Evolutionary conservation across 2,113 vertebrate genomes (phyloP).

Genomic region (Alosa alosa): DNA sequence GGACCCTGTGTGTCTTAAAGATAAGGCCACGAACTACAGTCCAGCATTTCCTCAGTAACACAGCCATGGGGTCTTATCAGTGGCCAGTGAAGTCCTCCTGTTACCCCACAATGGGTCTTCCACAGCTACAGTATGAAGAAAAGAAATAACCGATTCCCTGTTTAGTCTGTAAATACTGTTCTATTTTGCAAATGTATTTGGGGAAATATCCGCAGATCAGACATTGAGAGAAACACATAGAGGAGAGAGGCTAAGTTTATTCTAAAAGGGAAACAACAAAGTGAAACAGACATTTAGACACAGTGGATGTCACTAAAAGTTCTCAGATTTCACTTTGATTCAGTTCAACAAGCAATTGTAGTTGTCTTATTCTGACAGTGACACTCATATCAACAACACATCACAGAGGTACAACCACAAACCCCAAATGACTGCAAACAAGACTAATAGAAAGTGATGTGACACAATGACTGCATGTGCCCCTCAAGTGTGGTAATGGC

Average conservation of each 20-base stretch:
- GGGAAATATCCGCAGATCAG: neutral
- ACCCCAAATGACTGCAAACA: neutral
- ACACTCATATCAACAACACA: neutral
- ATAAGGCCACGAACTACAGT: constrained; percentile 56
- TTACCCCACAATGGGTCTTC: constrained; percentile 30
- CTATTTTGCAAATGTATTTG: neutral
- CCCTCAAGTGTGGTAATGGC: neutral
- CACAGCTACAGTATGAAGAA: neutral
- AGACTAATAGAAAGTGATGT: neutral
- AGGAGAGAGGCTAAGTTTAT: neutral
- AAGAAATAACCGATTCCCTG: neutral
- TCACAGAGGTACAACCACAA: neutral
- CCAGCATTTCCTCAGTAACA: constrained; percentile 60
- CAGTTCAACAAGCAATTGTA: neutral
- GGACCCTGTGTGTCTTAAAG: constrained; percentile 51
- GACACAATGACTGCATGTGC: neutral
- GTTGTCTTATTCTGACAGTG: neutral
- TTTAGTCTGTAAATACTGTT: neutral
- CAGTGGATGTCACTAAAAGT: neutral
- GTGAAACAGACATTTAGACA: neutral
- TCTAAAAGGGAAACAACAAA: neutral
- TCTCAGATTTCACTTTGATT: neutral
- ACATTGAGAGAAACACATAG: neutral
- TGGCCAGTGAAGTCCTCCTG: constrained; percentile 27
- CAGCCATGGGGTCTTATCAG: constrained; percentile 53